A percentile compares a stretch with the other conserved stretches of the same genome.
Conservation (phyloP, 2,113 vertebrate genomes). For the Strix uralensis region DNA sequence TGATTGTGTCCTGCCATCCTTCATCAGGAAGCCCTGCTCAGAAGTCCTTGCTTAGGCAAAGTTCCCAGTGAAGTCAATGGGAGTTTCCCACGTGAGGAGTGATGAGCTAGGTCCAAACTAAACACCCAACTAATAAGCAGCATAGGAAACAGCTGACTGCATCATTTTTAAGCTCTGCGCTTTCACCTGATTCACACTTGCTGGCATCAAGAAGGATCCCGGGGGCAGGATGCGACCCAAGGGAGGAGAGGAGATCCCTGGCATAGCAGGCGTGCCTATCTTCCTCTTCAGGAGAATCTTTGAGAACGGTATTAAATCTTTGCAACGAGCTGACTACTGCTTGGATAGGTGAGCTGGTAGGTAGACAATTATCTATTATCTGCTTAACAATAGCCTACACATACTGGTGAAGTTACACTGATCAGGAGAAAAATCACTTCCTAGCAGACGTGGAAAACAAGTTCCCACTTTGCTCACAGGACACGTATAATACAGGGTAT, state of each 20-base stretch:
- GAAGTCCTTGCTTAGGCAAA: not conserved
- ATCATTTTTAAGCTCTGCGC: not conserved
- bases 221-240: not conserved
- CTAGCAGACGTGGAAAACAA: not conserved
- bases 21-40: not conserved
- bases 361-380: not conserved
- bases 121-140: not conserved
- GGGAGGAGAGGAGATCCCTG: not conserved
- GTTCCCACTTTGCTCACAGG: not conserved
- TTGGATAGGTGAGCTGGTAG: not conserved
- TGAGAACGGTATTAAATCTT: not conserved
- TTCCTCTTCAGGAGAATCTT: constrained; percentile 22
- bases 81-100: not conserved
- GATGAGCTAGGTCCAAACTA: constrained; percentile 25
- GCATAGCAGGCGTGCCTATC: not conserved
- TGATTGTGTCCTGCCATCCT: not conserved
- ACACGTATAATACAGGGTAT: not conserved
- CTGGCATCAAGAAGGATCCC: not conserved
- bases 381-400: not conserved
- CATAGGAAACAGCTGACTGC: constrained; percentile 1
- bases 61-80: constrained; percentile 4
- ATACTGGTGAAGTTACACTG: not conserved
- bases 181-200: constrained; percentile 13
- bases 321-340: not conserved
- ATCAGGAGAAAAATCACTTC: not conserved